Evolutionary conservation across 2,797 vertebrate genomes (phyloP), one percentile per base, ranked within the genome.

Genomic region (Limnodromus scolopaceus): DNA sequence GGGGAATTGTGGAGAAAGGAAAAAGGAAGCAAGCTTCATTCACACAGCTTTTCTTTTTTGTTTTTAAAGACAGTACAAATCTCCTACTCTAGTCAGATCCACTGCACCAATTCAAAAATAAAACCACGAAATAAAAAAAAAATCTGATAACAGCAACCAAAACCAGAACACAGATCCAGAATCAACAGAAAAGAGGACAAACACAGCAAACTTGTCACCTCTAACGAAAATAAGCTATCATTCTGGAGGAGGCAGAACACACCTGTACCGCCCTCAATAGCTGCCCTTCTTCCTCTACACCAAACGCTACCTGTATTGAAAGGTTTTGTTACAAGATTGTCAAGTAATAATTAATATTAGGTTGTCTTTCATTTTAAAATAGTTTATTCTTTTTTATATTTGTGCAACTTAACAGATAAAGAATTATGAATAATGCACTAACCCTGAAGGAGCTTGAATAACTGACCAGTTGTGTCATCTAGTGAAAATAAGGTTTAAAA

Each of bases 251-350:
- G 94, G 93, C 94, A 98, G 95, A 97, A 99, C 99, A 99, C 98
- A 99, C 99, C 99, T 99, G 98, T 92, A 98, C 96, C 94, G 97
- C 98, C 98, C 98, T 98, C 98, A 97, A 97, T 66, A 98, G 98
- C 96, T 96, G 98, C 98, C 98, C 97, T 98, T 98, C 99, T 98
- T 99, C 99, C 98, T 99, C 98, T 99, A 99, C 98, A 99, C 98
- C 99, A 99, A 99, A 99, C 96, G 99, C 98, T 98, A 99, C 99
- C 99, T 99, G 99, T 97, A 98, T 99, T 98, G 98, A 98, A 99
- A 98, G 98, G 98, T 92, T 97, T 96, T 90, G 98, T 99, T 99
- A 99, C 97, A 98, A 98, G 92, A 98, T 92, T 97, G 97, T 96
- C 81, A 68, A 65, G 69, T 22, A 80, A 48, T 25, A 63, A 88